Conservation (phyloP, 2,113 vertebrate species). For the Mobula birostris region DNA sequence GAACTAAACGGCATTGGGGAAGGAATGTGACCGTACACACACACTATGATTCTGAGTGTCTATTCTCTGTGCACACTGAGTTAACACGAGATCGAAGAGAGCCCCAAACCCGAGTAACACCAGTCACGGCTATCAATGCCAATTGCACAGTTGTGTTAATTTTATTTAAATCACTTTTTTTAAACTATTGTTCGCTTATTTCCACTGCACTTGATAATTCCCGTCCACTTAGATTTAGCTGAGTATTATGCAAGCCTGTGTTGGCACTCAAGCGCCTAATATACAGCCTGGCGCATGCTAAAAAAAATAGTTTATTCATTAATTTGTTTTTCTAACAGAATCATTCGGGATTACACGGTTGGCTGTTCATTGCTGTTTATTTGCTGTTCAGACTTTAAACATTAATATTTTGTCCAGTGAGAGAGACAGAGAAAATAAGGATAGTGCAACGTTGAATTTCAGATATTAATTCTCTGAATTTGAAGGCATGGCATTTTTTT, state of each 20-base stretch:
- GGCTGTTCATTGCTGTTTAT: neutral
- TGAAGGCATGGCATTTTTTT: neutral
- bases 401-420: neutral
- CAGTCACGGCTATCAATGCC: neutral
- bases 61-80: neutral
- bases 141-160: neutral
- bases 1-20: neutral
- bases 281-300: neutral
- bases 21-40: neutral
- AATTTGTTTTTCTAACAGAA: neutral
- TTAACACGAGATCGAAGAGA: neutral
- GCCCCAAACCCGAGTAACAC: neutral
- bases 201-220: neutral
- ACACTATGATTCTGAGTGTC: neutral
- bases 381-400: constrained; percentile 12
- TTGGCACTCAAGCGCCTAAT: neutral
- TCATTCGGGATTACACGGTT: neutral
- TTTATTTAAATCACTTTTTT: neutral
- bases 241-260: neutral
- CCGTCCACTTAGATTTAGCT: neutral
- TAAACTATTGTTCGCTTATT: neutral
- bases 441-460: neutral
- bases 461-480: neutral
- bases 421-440: neutral
- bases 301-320: constrained; percentile 6